Conservation (phyloP, 2,113 vertebrate species). For the Dolichallabes microphthalmus region DNA sequence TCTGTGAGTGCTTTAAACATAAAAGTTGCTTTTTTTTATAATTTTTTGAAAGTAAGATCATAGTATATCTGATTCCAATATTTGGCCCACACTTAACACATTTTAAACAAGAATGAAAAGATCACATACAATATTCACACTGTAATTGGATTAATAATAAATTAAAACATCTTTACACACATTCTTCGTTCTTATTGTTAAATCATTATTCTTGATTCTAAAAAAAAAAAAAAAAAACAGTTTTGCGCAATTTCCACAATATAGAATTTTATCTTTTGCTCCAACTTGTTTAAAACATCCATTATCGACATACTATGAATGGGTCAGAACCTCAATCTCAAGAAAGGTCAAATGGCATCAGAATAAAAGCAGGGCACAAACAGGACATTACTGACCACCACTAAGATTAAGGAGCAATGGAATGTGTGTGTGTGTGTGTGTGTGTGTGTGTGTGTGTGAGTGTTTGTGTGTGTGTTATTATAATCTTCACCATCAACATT, state of each 20-base stretch:
- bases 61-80: neutral
- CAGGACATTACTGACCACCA: neutral
- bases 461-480: neutral
- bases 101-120: neutral
- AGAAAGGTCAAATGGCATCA: neutral
- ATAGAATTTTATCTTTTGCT: neutral
- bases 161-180: neutral
- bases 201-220: neutral
- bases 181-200: neutral
- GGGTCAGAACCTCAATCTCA: conserved; percentile 16
- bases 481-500: neutral
- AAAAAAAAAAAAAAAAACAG: neutral
- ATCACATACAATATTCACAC: neutral
- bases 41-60: neutral
- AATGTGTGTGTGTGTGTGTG: neutral
- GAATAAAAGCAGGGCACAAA: neutral
- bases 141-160: neutral
- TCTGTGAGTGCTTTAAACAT: neutral
- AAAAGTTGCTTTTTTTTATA: no score
- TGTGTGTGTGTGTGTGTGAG: conserved; percentile 5
- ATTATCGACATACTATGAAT: conserved; percentile 7
- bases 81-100: neutral
- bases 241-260: neutral
- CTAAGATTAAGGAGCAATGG: neutral
- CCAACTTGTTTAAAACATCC: conserved; percentile 13